These are phyloP conservation scores for Sanderia malayensis DNA, from an alignment of 30 jellyfish, hydroid and myxozoan species.

Conservation along the genomic window DNA sequence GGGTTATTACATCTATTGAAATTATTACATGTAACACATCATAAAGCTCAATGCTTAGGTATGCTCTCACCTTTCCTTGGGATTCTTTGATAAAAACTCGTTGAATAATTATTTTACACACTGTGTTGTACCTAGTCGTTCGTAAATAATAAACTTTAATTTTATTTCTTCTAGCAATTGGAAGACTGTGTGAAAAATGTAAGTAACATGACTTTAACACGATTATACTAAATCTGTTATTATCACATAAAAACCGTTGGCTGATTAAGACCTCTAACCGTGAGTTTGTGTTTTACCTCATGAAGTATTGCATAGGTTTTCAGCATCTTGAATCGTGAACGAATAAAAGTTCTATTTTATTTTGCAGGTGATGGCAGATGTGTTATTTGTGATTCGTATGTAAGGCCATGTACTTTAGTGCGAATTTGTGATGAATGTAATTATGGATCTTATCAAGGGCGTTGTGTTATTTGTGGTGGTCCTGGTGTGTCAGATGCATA, in stretches of 20 bases:
- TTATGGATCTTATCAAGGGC: conserved; percentile 98
- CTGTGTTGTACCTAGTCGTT: not conserved
- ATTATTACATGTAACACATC: not conserved
- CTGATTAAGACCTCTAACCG: not conserved
- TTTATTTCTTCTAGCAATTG: conserved; percentile 75
- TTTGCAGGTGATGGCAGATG: conserved; percentile 98
- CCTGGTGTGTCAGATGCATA: conserved; percentile 99
- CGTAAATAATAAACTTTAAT: too few species aligned
- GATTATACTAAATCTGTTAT: too few species aligned
- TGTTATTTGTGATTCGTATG: conserved; percentile 99
- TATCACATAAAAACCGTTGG: not conserved
- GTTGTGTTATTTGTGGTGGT: conserved; percentile 99
- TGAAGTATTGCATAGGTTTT: not conserved
- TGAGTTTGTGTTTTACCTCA: not conserved
- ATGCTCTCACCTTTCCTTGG: not conserved
- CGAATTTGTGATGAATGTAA: conserved; percentile 99
- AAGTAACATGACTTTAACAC: conserved; percentile 37
- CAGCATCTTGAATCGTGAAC: not conserved
- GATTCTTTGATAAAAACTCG: too few species aligned
- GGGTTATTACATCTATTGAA: not conserved
- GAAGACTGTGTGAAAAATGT: conserved; percentile 99
- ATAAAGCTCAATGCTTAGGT: not conserved
- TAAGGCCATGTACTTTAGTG: conserved; percentile 96
- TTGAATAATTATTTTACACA: not conserved
- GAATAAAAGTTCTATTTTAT: too few species aligned